Conservation (phyloP, 1,140 invertebrate genomes). For the Cydia amplana region DNA sequence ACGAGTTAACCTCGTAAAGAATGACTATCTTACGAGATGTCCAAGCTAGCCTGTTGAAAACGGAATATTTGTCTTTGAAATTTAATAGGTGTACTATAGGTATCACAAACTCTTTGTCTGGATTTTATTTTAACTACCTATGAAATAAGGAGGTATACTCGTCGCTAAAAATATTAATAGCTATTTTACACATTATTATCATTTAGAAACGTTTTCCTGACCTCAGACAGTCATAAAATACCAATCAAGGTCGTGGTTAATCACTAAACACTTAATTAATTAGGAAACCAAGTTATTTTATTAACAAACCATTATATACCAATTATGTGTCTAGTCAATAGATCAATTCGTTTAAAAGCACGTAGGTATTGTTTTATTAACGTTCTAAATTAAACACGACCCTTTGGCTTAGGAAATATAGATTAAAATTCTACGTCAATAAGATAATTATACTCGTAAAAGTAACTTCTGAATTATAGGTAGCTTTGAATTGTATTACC, state of each 20-base stretch:
- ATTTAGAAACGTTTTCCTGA: background rate
- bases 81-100: too few species aligned
- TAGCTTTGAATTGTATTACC: background rate
- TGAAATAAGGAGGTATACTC: background rate
- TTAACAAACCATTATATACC: background rate
- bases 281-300: background rate
- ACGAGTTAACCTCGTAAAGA: background rate
- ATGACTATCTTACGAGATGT: background rate
- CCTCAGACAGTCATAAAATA: slow-evolving; percentile 1
- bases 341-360: background rate
- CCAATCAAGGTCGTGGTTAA: background rate
- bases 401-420: too few species aligned
- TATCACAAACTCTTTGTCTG: too few species aligned
- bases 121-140: background rate
- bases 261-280: background rate
- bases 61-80: too few species aligned
- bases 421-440: background rate
- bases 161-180: background rate
- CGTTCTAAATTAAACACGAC: background rate
- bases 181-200: background rate
- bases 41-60: too few species aligned
- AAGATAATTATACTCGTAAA: background rate
- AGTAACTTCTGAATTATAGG: background rate
- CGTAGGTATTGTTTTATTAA: background rate
- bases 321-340: slow-evolving; percentile 9